Evolutionary conservation across 2,888 invertebrate species (phyloP), one percentile per base, ranked within the genome.

Genomic region (Epinotia bilunana): DNA sequence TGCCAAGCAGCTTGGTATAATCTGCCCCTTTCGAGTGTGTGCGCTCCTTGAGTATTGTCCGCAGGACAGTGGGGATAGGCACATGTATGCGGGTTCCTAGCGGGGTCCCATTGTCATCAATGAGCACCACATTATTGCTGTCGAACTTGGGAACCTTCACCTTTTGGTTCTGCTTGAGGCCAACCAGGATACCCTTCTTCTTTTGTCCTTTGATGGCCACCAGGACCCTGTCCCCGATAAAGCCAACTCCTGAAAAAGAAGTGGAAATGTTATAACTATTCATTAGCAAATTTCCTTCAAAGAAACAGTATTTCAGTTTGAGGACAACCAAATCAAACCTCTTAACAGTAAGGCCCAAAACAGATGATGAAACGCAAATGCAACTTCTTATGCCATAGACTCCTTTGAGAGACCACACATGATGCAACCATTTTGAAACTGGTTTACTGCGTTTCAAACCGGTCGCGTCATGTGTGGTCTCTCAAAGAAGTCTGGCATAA

Each of bases 181-280:
- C 99, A 3, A 98, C 98, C 39, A 98, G 94, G 78, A 98, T 97
- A 6, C 97, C 99, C 87, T 98, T 98, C 86, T 98, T 98, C 95
- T 98, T 99, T 88, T 99, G 97, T 5, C 99, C 99, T 90, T 97
- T 98, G 77, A 99, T 98, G 3, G 99, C 98, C 16, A 99, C 97
- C 82, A 99, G 87, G 7, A 99, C 97, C 94, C 96, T 97, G 87
- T 99, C 99, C 20, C 98, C 98, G 85, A 95, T 91, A 58, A 85
- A 88, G 0, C 95, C 95, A 1, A 95, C 90, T 77, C 93, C 94
- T 85, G 86, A 1, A 89, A 86, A 60, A 18, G 0, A 64, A 16
- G 67, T 12, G 46, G 57, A 39, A 16, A 49, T 16, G 16, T n/a
- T 49, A 12, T 49, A 33, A 33, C 33, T 33, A 33, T 33, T 6